A percentile compares a stretch with the other conserved stretches of the same genome.
Conservation (phyloP, 2,113 vertebrate species). For the Lagopus leucura region DNA sequence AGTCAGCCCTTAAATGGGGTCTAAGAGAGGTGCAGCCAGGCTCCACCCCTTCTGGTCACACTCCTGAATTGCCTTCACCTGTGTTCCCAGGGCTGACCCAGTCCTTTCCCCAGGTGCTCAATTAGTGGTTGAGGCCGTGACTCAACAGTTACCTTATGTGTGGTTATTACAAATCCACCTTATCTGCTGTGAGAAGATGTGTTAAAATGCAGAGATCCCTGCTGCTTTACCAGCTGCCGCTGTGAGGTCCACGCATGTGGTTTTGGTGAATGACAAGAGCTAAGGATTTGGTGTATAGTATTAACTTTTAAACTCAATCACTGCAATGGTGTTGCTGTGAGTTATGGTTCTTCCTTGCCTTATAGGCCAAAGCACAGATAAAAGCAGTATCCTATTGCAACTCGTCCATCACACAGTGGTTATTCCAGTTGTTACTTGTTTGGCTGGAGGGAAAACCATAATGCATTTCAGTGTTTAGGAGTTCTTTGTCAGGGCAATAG, state of each 20-base stretch:
- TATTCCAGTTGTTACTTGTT: background rate
- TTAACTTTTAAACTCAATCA: background rate
- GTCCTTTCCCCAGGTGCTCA: too few relatives aligned
- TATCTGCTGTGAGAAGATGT: background rate
- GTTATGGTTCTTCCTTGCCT: background rate
- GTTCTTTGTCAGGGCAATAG: background rate
- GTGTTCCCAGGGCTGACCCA: too few relatives aligned
- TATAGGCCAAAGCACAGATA: rapidly evolving
- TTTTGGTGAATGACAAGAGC: background rate
- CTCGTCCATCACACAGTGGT: background rate
- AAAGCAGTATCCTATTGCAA: background rate
- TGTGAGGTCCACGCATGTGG: background rate
- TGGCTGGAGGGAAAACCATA: background rate
- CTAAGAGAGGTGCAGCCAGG: too few relatives aligned
- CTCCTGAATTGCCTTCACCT: too few relatives aligned
- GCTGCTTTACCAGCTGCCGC: background rate
- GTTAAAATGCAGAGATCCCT: background rate
- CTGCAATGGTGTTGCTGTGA: background rate
- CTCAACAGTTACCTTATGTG: too few relatives aligned
- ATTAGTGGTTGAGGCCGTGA: too few relatives aligned
- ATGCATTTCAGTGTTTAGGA: background rate
- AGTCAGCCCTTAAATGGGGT: too few relatives aligned
- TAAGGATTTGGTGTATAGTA: background rate
- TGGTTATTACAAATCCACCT: background rate
- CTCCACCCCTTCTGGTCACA: too few relatives aligned